Evolutionary conservation across 2,113 vertebrate species (phyloP), one percentile per base, ranked within the genome.

Genomic region (Dicentrarchus labrax): DNA sequence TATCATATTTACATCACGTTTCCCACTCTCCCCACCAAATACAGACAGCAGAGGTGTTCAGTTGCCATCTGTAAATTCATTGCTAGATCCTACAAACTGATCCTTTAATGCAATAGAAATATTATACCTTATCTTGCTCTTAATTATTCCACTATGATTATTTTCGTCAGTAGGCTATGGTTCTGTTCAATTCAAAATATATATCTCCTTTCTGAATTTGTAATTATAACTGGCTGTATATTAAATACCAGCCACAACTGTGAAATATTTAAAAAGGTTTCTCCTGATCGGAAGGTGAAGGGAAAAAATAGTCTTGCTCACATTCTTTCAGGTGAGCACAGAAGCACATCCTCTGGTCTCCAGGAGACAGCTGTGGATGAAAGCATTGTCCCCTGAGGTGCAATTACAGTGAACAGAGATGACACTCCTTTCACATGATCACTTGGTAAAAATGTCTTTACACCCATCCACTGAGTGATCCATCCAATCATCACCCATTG

Each of bases 361-460:
- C 22, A 51, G 60, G 78, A 60, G 61, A 67, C 84, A 61, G 83
- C 78, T 36, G 62, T 79, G 66, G 13, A 17, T 77, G 56, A 76
- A 66, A 21, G 38, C 24, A 15, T 41, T 71, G 60, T 79, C 68
- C 81, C 81, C 15, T 12, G 76, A 38, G 78, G 73, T 24, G 68
- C 81, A 87, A 83, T 88, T 81, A 88, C 57, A 89, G 45, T 59
- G 39, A 90, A 82, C 41, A 76, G 43, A 79, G 78, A 73, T 59
- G 24, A 72, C 64, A 13, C 8, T 64, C 6, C n/a, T 76, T 21
- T 60, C 50, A 62, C 67, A 50, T 77, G 45, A 72, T 83, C 47
- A 75, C n/a, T 24, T 83, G 61, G 22, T 51, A 43, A 76, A 76
- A 87, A 75, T 48, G 19, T 12, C 50, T 82, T 69, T 21, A 53